These are phyloP conservation scores for Heteromyza rotundicornis DNA, from an alignment of 2,888 invertebrate genomes.

Conservation along the genomic window DNA sequence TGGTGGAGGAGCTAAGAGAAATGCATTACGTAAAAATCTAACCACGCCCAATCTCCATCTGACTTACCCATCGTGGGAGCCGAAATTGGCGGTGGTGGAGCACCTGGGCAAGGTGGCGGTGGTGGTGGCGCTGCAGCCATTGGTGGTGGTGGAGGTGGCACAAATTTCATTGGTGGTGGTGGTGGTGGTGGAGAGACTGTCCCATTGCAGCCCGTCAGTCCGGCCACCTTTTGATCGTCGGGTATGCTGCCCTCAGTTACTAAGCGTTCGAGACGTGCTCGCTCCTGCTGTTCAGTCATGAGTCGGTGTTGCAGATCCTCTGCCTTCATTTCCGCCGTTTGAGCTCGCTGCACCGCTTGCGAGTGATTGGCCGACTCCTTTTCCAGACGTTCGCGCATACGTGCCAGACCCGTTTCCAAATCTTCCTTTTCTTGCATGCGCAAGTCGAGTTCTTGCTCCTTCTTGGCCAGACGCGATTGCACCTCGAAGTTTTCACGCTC, in stretches of 20 bases:
- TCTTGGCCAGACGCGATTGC: slow-evolving; percentile 84
- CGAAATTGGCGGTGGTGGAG: slow-evolving; percentile 61
- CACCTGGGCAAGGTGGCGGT: slow-evolving; percentile 66
- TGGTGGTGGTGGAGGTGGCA: slow-evolving; percentile 60
- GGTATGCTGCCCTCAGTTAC: slow-evolving; percentile 91
- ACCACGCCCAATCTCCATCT: fast-evolving
- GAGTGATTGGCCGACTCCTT: slow-evolving; percentile 87
- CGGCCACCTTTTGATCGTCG: slow-evolving; percentile 86
- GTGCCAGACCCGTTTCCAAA: slow-evolving; percentile 78
- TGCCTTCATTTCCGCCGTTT: slow-evolving; percentile 66
- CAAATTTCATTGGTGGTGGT: slow-evolving; percentile 51
- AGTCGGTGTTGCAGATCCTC: slow-evolving; percentile 72
- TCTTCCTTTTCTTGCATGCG: slow-evolving; percentile 92
- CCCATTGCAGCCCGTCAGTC: slow-evolving; percentile 64
- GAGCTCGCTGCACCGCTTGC: slow-evolving; percentile 79
- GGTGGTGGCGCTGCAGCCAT: slow-evolving; percentile 57
- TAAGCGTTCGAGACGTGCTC: slow-evolving; percentile 81
- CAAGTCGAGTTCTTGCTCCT: slow-evolving; percentile 90
- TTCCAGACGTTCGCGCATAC: slow-evolving; percentile 87
- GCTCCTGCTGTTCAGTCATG: slow-evolving; percentile 79
- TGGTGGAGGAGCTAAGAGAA: slow-evolving; percentile 62
- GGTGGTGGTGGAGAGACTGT: slow-evolving; percentile 66
- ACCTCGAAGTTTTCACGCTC: slow-evolving; percentile 89
- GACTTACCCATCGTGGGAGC: slow-evolving; percentile 61
- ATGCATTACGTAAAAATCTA: background rate